Evolutionary conservation across 2,797 vertebrate species (phyloP).

Genomic region (Vultur gryphus): DNA sequence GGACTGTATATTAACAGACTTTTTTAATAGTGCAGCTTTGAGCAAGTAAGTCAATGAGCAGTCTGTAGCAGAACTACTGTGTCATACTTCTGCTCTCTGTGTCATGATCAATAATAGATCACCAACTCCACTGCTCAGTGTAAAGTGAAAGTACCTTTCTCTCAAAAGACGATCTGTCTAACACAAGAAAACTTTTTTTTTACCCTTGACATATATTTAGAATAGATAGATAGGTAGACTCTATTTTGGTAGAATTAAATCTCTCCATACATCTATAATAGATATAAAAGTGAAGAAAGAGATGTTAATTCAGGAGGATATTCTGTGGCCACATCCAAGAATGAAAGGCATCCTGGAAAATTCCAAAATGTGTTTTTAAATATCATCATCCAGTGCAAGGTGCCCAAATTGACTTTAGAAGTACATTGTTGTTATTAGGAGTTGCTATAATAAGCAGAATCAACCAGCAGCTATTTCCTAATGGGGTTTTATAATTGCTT

Average conservation of each 20-base stretch:
- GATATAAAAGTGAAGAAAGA: neutral
- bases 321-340: neutral
- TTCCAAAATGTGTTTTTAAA: constrained; percentile 46
- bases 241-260: neutral
- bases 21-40: neutral
- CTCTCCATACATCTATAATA: neutral
- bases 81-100: neutral
- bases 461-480: constrained; percentile 51
- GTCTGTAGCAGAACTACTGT: neutral
- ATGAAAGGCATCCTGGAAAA: constrained; percentile 24
- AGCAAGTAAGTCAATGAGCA: neutral
- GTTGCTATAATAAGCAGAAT: constrained; percentile 57
- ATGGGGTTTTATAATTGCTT: constrained; percentile 59
- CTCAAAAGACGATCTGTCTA: neutral
- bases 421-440: constrained; percentile 51
- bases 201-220: neutral
- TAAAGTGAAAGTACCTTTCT: neutral
- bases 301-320: neutral
- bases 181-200: neutral
- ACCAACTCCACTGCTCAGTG: neutral
- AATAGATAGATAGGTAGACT: neutral
- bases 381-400: neutral
- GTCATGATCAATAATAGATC: constrained; percentile 18
- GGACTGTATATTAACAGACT: neutral
- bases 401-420: constrained; percentile 43